phyloP scores from a whole-genome alignment of 2,113 vertebrate genomes.

The Xiphophorus couchianus region DNA sequence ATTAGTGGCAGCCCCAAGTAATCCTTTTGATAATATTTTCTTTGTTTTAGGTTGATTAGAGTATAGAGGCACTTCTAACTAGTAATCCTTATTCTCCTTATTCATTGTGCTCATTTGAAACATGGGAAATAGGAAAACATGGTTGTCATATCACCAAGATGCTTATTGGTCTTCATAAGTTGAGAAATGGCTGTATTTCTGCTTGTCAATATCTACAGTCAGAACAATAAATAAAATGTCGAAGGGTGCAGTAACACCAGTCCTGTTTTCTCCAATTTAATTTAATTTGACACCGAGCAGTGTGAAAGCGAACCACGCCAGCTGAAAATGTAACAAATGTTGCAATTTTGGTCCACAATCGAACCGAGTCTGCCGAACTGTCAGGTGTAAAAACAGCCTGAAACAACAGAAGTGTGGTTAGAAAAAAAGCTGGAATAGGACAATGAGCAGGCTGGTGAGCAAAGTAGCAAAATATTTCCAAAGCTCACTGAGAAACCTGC shows the following conservation, averaged over 20 bases:
- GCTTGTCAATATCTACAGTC: constrained; percentile 14
- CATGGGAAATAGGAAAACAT: too few species aligned
- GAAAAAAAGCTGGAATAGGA: not conserved
- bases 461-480: not conserved
- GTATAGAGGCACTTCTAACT: not conserved
- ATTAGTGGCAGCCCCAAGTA: too few species aligned
- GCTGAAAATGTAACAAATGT: too few species aligned
- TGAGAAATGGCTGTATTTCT: not conserved
- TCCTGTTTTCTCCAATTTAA: too few species aligned
- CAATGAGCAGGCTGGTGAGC: not conserved
- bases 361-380: too few species aligned
- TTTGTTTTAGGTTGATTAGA: constrained; percentile 12
- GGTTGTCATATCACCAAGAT: not conserved
- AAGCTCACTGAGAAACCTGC: not conserved
- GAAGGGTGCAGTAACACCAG: too few species aligned
- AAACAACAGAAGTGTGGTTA: not conserved
- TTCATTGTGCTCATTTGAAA: not conserved
- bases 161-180: not conserved
- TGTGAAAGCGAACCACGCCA: too few species aligned
- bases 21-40: too few species aligned
- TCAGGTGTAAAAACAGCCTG: too few species aligned
- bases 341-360: too few species aligned
- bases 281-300: too few species aligned
- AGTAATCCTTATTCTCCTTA: not conserved
- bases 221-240: not conserved